phyloP scores from a whole-genome alignment of 2,888 invertebrate genomes.

The Trachelus stipa region DNA sequence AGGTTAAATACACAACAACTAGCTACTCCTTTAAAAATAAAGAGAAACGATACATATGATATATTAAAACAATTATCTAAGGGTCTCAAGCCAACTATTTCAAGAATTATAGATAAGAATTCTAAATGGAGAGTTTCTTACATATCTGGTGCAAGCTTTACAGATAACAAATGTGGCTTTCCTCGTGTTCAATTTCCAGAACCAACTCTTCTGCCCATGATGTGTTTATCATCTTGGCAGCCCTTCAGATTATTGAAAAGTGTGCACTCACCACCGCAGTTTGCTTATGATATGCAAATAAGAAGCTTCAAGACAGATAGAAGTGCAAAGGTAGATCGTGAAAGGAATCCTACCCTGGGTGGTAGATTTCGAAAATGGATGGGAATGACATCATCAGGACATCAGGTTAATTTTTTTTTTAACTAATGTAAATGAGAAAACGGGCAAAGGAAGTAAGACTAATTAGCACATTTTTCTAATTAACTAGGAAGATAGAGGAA shows the following conservation, averaged over 20 bases:
- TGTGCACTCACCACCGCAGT: too few species aligned
- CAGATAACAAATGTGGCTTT: slow-evolving; percentile 55
- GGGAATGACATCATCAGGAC: slow-evolving; percentile 20
- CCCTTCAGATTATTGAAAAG: too few species aligned
- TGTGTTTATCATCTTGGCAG: slow-evolving; percentile 18
- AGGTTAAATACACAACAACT: slow-evolving; percentile 43
- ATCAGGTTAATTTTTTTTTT: too few species aligned
- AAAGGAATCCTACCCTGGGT: slow-evolving; percentile 75
- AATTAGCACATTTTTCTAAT: too few species aligned
- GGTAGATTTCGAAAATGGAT: slow-evolving; percentile 51
- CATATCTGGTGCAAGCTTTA: slow-evolving; percentile 55
- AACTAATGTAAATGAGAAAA: too few species aligned
- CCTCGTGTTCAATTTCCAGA: slow-evolving; percentile 35
- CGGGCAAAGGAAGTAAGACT: too few species aligned
- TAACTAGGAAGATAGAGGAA: too few species aligned
- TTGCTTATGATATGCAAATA: slow-evolving; percentile 68
- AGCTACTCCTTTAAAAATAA: slow-evolving; percentile 36
- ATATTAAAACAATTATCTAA: slow-evolving; percentile 42
- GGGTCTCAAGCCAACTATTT: slow-evolving; percentile 18
- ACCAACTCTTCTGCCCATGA: slow-evolving; percentile 37
- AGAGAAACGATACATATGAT: slow-evolving; percentile 39
- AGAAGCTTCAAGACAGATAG: slow-evolving; percentile 86
- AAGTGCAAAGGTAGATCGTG: slow-evolving; percentile 76
- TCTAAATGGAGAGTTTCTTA: slow-evolving; percentile 61
- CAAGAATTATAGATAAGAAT: slow-evolving; percentile 36